These are phyloP conservation scores for Lytechinus pictus DNA, from an alignment of 35 echinoderm and acorn worm species.

Conservation along the genomic window DNA sequence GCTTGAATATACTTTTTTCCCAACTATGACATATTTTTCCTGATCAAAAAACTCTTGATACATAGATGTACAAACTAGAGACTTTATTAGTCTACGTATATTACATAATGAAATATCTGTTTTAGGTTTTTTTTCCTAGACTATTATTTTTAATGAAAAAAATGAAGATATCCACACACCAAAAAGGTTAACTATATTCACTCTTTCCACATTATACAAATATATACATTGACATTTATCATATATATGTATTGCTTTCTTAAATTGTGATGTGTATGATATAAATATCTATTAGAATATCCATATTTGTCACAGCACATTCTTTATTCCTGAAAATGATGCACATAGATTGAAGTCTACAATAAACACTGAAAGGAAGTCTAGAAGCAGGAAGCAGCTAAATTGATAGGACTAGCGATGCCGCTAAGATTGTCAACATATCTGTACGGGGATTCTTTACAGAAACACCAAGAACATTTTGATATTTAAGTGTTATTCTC, in stretches of 20 bases:
- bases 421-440: neutral
- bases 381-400: neutral
- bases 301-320: neutral
- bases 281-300: neutral
- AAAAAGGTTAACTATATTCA: neutral
- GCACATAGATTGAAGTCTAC: neutral
- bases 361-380: neutral
- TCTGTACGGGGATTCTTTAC: neutral
- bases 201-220: neutral
- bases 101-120: neutral
- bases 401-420: neutral
- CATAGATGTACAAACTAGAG: neutral
- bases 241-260: slow-evolving; percentile 34
- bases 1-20: neutral
- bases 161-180: slow-evolving; percentile 24
- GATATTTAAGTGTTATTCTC: too few species aligned
- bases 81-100: neutral
- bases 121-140: neutral
- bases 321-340: neutral
- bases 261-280: slow-evolving; percentile 29
- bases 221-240: neutral
- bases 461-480: neutral
- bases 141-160: neutral
- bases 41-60: neutral
- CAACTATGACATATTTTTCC: neutral